These are phyloP conservation scores for Euborellia annulipes DNA, from an alignment of 1,140 invertebrate species.

Conservation along the genomic window DNA sequence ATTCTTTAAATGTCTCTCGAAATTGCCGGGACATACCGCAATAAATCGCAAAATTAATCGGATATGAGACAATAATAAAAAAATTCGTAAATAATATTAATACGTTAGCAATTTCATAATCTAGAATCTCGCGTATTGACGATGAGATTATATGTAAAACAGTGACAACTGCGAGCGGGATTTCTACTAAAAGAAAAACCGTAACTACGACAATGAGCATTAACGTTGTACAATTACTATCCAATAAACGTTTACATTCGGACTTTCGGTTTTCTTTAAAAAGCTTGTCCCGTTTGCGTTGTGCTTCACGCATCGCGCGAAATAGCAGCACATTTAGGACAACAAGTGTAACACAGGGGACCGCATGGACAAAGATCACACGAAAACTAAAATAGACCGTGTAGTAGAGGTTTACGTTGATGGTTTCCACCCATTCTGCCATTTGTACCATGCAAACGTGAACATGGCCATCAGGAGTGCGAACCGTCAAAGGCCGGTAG, in stretches of 20 bases:
- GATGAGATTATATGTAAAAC: slow-evolving; percentile 67
- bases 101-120: slow-evolving; percentile 66
- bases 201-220: slow-evolving; percentile 93
- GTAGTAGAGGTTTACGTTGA: slow-evolving; percentile 57
- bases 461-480: slow-evolving; percentile 33
- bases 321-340: slow-evolving; percentile 80
- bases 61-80: slow-evolving; percentile 79
- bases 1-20: slow-evolving; percentile 78
- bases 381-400: slow-evolving; percentile 70
- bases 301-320: slow-evolving; percentile 63
- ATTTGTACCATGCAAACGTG: slow-evolving; percentile 34
- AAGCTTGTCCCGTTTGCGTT: slow-evolving; percentile 58
- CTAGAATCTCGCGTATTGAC: slow-evolving; percentile 45
- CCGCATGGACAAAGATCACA: slow-evolving; percentile 75
- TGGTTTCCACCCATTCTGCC: slow-evolving; percentile 45
- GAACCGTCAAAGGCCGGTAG: slow-evolving; percentile 33
- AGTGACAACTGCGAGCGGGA: slow-evolving; percentile 77
- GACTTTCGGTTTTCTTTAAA: slow-evolving; percentile 71
- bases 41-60: slow-evolving; percentile 90
- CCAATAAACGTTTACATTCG: slow-evolving; percentile 66
- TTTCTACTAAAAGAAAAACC: slow-evolving; percentile 78
- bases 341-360: slow-evolving; percentile 77
- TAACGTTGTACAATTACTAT: slow-evolving; percentile 80
- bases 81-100: slow-evolving; percentile 80
- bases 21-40: slow-evolving; percentile 91